Conservation (phyloP, 1,140 invertebrate genomes). For the Drosophila baimaii region DNA sequence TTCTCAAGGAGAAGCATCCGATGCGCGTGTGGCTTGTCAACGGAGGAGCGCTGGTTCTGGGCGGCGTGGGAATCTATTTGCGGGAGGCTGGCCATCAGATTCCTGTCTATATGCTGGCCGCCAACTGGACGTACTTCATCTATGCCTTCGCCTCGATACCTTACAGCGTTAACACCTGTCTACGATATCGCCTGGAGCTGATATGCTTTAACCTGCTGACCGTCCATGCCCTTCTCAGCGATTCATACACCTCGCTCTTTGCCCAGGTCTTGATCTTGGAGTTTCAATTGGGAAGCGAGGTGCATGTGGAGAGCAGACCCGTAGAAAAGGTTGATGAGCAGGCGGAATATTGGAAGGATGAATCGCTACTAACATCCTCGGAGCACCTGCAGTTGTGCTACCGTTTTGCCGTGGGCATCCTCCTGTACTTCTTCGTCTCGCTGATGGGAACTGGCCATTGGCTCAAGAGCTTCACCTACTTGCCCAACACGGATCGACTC, state of each 20-base stretch:
- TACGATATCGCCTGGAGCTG: conserved; percentile 84
- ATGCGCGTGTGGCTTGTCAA: conserved; percentile 49
- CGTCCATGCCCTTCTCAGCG: conserved; percentile 86
- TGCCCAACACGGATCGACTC: conserved; percentile 94
- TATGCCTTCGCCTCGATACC: conserved; percentile 47
- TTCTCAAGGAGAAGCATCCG: conserved; percentile 33
- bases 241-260: conserved; percentile 88
- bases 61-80: conserved; percentile 35
- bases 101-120: conserved; percentile 83
- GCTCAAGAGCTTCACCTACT: conserved; percentile 96
- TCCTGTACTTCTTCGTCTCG: conserved; percentile 92
- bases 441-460: conserved; percentile 99
- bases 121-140: conserved; percentile 84
- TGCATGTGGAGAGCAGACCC: conserved; percentile 23
- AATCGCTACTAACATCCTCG: not conserved
- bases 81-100: conserved; percentile 66
- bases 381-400: conserved; percentile 49
- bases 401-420: conserved; percentile 85
- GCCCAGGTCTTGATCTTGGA: conserved; percentile 85
- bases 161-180: conserved; percentile 79
- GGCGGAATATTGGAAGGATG: not conserved
- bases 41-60: conserved; percentile 29
- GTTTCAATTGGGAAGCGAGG: conserved; percentile 42
- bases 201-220: conserved; percentile 85
- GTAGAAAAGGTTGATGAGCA: not conserved